Base-by-base conservation (phyloP, 1,140 invertebrate genomes). In the Reticulitermes speratus region DNA sequence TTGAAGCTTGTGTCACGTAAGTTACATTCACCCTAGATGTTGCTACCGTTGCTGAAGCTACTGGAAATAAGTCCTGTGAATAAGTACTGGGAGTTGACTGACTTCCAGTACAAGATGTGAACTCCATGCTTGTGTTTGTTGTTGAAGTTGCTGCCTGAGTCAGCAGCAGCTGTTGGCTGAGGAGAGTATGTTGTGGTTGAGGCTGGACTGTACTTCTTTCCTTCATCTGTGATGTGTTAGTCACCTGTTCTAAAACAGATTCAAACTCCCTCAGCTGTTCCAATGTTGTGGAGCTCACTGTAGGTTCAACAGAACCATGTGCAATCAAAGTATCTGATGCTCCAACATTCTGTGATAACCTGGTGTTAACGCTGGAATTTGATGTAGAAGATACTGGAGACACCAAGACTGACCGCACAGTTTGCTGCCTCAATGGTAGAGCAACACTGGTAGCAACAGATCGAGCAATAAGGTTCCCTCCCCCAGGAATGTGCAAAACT, bases 201-300 rank as follows among this genome's bases (percentile, higher is more conserved):
- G 85, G 38, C 44, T 82, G 82, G 14, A 44, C 85, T 48, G 59
- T 94, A 87, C 95, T 95, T 75, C 95, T 90, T 90, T 96, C 95
- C 89, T 96, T 96, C 3, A 96, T 94, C 48, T 89, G 88, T 9
- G 89, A 90, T 44, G 89, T 90, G 65, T 88, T 90, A 6, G 89
- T 89, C 65, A 90, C 91, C 90, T 96, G 95, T 89, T 97, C 95
- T 81, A 96, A 91, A 1, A 97, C 95, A 90, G 95, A 95, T 89
- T 97, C 96, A 89, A 97, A 97, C 90, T 97, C 96, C 59, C 95
- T 91, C 12, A 97, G 89, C 88, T 96, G 96, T 89, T 97, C 95
- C 44, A 96, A 89, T 19, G 95, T 96, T 7, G 92, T 93, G 0
- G 93, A 93, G 86, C 92, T 93, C 14, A 93, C 91, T 87, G 91